Evolutionary conservation across 1,140 invertebrate genomes (phyloP), one percentile per base, ranked within the genome.

Genomic region (Halesus radiatus): DNA sequence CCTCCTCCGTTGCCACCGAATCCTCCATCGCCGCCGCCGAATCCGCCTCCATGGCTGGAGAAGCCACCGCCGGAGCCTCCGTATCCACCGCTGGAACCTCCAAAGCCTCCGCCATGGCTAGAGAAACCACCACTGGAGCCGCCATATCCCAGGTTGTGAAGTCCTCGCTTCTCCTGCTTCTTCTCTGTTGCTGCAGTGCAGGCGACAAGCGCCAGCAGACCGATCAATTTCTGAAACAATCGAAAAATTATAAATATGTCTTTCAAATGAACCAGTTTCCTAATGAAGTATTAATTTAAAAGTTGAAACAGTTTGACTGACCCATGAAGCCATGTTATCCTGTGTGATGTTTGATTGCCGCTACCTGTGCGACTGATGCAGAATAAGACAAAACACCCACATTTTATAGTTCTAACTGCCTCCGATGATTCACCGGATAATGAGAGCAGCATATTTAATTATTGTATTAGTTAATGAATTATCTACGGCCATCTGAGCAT

Each of bases 91-190:
- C 76, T 68, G 23, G 54, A n/a, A 18, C 50, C 20, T 18, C 22
- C 52, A 62, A 62, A 79, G 16, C 58, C 23, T 16, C 58, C 20
- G 16, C 81, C 78, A 29, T 26, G 37, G 22, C 45, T 58, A 16
- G 29, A 45, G 50, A 62, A 62, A 16, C 75, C 45, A 23, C 75
- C 45, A 37, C 66, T 66, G 18, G 75, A 72, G 6, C 76, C 80
- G 15, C 81, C 81, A 53, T 80, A 80, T 53, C 81, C 81, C 45
- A 81, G 78, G 70, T 26, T 75, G 53, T 79, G 73, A 50, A 84
- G 64, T 74, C 81, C 83, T 56, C 83, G 83, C 66, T 83, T 83
- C 72, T 84, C 84, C 52, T 80, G 78, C 29, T 84, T 81, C 66
- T 80, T 82, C 60, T 22, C 78, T 56, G 37, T 76, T 20, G 26